Evolutionary conservation across 1,140 invertebrate species (phyloP), one percentile per base, ranked within the genome.

Genomic region (Pentalonia nigronervosa): DNA sequence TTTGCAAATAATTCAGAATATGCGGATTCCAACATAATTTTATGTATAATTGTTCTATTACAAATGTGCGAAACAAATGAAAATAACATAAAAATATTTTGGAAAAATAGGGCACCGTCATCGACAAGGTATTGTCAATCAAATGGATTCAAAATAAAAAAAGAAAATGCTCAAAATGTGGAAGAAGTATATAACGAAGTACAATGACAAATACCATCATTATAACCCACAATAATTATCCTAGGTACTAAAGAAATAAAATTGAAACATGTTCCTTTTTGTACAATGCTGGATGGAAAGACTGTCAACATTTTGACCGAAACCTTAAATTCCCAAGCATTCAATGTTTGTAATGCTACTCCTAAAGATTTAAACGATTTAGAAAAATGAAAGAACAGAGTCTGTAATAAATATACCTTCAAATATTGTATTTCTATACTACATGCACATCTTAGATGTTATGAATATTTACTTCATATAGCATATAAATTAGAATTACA

Each of bases 291-390:
- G 84, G 45, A 87, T 87, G 84, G 21, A 87, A 87, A 87, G 45
- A 47, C 45, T 87, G 30, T 87, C 47, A 87, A 87, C 41, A 48
- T 87, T 47, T 87, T 87, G 84, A 87, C n/a, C n/a, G n/a, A n/a
- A n/a, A n/a, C n/a, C n/a, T 48, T 48, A 87, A 87, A 21, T 48
- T 87, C 84, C 2, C 17, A 87, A 47, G 84, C 84, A 48, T 87
- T 21, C 8, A 87, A 87, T 87, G 11, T 87, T 48, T 87, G 84
- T n/a, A n/a, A n/a, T n/a, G n/a, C n/a, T n/a, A n/a, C n/a, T n/a
- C n/a, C n/a, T n/a, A n/a, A n/a, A n/a, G n/a, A n/a, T n/a, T n/a
- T n/a, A n/a, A n/a, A n/a, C n/a, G n/a, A n/a, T n/a, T n/a, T n/a
- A n/a, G n/a, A n/a, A n/a, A n/a, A n/a, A n/a, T n/a, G n/a, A n/a